These are phyloP conservation scores for Myopa tessellatipennis DNA, from an alignment of 2,888 invertebrate species.

Conservation along the genomic window DNA sequence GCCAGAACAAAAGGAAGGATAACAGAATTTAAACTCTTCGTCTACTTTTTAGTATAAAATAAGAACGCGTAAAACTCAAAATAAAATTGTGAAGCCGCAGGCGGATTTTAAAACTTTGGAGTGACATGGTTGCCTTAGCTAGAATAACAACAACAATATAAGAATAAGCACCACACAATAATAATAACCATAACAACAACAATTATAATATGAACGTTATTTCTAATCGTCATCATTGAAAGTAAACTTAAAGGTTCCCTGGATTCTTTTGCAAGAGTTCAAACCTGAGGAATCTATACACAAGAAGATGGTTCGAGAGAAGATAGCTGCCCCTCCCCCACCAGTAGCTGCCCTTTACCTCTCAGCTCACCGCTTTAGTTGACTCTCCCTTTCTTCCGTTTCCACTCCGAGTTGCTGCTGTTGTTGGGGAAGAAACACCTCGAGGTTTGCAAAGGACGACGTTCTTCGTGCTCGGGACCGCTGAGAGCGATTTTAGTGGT, in stretches of 20 bases:
- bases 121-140: neutral
- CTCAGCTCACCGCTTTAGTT: neutral
- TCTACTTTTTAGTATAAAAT: neutral
- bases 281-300: neutral
- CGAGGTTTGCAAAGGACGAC: neutral
- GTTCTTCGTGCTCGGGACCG: neutral
- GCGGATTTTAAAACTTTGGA: neutral
- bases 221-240: neutral
- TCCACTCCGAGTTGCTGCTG: neutral
- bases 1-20: no score
- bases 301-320: neutral
- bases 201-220: neutral
- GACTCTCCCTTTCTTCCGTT: neutral
- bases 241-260: neutral
- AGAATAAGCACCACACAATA: no score
- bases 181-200: neutral
- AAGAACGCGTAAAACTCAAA: neutral
- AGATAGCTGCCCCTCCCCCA: neutral
- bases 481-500: conserved; percentile 59
- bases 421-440: neutral
- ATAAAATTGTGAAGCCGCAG: no score
- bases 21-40: no score
- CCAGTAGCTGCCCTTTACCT: neutral
- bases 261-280: neutral
- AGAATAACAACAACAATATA: neutral